A percentile compares a stretch with the other conserved stretches of the same genome.
These are phyloP conservation scores for Lontra canadensis DNA, from an alignment of 2,113 vertebrate genomes.

Conservation along the genomic window DNA sequence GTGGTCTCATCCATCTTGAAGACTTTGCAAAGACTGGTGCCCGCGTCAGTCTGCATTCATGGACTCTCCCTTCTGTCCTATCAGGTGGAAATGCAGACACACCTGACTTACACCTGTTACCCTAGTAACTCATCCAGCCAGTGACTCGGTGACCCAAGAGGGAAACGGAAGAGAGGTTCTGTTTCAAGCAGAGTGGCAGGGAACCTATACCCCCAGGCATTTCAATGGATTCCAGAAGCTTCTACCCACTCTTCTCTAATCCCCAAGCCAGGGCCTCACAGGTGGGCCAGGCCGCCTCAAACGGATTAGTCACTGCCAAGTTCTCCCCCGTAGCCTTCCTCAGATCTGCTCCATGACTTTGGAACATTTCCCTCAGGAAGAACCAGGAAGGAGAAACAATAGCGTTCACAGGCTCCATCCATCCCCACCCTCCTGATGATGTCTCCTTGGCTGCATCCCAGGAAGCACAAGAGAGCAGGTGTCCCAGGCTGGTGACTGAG, in stretches of 20 bases:
- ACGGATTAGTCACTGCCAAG: not conserved
- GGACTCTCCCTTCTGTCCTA: not conserved
- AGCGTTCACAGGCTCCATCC: conserved; percentile 46
- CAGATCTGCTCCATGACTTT: conserved; percentile 47
- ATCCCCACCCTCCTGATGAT: not conserved
- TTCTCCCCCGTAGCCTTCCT: not conserved
- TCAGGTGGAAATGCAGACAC: not conserved
- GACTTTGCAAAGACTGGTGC: not conserved
- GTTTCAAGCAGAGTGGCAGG: not conserved
- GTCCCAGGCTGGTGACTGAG: conserved; percentile 58
- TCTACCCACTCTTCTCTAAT: not conserved
- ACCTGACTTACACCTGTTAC: not conserved
- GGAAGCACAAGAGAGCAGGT: conserved; percentile 67
- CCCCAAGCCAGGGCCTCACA: not conserved
- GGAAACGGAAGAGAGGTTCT: not conserved
- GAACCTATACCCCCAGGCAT: not conserved
- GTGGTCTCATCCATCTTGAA: accelerated
- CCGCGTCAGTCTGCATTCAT: accelerated
- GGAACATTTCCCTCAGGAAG: conserved; percentile 54
- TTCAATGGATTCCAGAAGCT: conserved; percentile 1
- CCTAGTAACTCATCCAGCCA: too few species aligned
- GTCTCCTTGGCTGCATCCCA: conserved; percentile 44
- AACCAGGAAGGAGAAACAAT: conserved; percentile 63
- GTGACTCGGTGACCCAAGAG: not conserved
- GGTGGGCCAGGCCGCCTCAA: not conserved